Base-by-base conservation (phyloP, 2,113 vertebrate species). In the Gavia stellata region DNA sequence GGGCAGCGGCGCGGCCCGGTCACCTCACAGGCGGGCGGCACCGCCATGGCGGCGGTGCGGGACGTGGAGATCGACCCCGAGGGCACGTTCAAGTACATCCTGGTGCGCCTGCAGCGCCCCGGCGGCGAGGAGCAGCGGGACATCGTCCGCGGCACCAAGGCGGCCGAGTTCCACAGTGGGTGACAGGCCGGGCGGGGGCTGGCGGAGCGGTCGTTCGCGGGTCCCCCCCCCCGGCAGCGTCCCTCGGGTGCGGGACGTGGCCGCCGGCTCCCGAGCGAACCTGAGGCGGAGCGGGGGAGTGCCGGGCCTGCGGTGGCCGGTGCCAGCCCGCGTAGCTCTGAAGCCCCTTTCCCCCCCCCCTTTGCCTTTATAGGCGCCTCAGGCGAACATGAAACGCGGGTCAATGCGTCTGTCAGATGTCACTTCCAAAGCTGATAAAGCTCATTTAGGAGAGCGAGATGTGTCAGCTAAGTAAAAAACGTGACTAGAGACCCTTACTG, bases 91-190 rank as follows among this genome's bases (percentile, higher is more conserved):
- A 99, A 99, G 90, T 99, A 99, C 92, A 99, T 99, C 70, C 95
- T 99, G 95, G 92, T 99, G 94, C 98, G 97, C 26, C 94, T 99
- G 80, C 98, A 98, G 95, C 96, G 97, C 33, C 98, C 98, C 97
- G 98, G 94, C 53, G 97, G 97, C 87, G 97, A 88, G 23, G 97
- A 95, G 44, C 75, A 95, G 80, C 98, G 99, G 84, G 97, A 98
- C 84, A 97, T 99, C 84, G 98, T 99, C n/a, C 98, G 99, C 52
- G 99, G 99, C 96, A 98, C 98, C 33, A 97, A 97, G 92, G 98
- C 94, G 94, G 99, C 99, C 34, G 98, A 99, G 96, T 99, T 98
- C 94, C 99, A 99, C 98, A 99, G 99, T 99, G 98, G 98, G 99
- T 91, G 91, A 23, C 40, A 3, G 91, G 59, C 33, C 14, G 55